Evolutionary conservation across 2,888 invertebrate genomes (phyloP).

Genomic region (Epistrophella euchroma): DNA sequence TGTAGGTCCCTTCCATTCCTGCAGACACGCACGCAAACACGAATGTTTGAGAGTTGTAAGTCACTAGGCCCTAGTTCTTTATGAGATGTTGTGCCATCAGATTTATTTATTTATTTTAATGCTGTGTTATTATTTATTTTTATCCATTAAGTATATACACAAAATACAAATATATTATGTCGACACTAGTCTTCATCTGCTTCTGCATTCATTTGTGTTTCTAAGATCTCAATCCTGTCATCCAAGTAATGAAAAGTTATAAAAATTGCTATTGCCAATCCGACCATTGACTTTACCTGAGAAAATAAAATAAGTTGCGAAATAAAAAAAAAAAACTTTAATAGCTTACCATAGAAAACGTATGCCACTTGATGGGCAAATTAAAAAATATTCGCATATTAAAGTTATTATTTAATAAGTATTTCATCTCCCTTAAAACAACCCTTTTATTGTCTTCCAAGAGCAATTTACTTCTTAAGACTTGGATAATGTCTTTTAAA

Average conservation of each 20-base stretch:
- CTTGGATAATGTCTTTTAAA: not conserved
- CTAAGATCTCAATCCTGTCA: conserved; percentile 72
- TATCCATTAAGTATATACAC: not conserved
- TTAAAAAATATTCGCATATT: conserved; percentile 72
- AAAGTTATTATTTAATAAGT: conserved; percentile 50
- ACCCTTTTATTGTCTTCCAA: conserved; percentile 13
- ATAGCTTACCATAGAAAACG: conserved; percentile 74
- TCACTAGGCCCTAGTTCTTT: too few relatives aligned
- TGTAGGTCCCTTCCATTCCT: too few relatives aligned
- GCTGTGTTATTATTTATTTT: too few relatives aligned
- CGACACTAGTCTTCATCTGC: not conserved
- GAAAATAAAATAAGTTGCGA: conserved; percentile 24
- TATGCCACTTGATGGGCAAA: conserved; percentile 67
- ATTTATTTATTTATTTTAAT: too few relatives aligned
- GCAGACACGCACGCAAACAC: too few relatives aligned
- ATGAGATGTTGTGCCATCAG: too few relatives aligned
- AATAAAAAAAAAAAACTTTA: not conserved
- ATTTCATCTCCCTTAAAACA: conserved; percentile 61
- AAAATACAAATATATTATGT: not conserved
- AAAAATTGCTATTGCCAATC: conserved; percentile 72
- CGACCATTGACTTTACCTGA: conserved; percentile 76
- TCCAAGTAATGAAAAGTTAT: conserved; percentile 75
- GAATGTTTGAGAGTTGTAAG: too few relatives aligned
- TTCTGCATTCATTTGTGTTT: conserved; percentile 28
- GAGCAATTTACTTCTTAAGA: not conserved